phyloP scores from a whole-genome alignment of 2,113 vertebrate species.

The Sigmodon hispidus region DNA sequence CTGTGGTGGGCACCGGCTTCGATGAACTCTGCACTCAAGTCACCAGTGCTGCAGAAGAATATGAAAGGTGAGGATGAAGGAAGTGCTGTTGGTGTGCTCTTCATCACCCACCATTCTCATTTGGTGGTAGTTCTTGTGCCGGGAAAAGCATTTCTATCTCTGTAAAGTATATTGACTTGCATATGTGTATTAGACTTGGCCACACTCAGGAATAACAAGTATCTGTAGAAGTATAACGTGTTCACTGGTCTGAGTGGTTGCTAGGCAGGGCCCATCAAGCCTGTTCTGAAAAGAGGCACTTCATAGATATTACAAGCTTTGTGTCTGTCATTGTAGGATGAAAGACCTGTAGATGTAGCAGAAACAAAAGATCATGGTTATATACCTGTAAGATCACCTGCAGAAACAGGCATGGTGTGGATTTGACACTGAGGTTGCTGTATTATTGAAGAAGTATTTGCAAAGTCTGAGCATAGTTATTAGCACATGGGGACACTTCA shows the following conservation, averaged over 20 bases:
- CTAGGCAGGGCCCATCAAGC: neutral
- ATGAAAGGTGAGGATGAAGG: slow-evolving; percentile 90
- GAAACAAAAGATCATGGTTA: neutral
- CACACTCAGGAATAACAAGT: neutral
- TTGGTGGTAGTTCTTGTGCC: neutral
- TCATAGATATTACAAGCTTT: neutral
- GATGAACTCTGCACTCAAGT: slow-evolving; percentile 93
- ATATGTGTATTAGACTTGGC: neutral
- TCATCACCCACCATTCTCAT: neutral
- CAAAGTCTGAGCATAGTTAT: neutral
- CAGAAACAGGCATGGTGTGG: neutral
- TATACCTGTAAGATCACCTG: neutral
- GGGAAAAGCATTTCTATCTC: neutral
- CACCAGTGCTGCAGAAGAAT: slow-evolving; percentile 92
- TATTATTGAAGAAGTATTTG: slow-evolving; percentile 4
- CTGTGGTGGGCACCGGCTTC: slow-evolving; percentile 93
- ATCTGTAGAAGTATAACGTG: neutral
- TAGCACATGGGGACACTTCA: neutral
- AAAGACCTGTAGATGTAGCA: neutral
- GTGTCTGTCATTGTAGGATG: neutral
- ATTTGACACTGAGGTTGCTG: neutral
- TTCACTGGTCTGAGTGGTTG: neutral
- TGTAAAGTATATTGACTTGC: neutral
- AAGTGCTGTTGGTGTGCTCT: neutral
- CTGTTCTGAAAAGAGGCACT: slow-evolving; percentile 33